phyloP scores from a whole-genome alignment of 2,888 invertebrate species.

The Heteropelma amictum region DNA sequence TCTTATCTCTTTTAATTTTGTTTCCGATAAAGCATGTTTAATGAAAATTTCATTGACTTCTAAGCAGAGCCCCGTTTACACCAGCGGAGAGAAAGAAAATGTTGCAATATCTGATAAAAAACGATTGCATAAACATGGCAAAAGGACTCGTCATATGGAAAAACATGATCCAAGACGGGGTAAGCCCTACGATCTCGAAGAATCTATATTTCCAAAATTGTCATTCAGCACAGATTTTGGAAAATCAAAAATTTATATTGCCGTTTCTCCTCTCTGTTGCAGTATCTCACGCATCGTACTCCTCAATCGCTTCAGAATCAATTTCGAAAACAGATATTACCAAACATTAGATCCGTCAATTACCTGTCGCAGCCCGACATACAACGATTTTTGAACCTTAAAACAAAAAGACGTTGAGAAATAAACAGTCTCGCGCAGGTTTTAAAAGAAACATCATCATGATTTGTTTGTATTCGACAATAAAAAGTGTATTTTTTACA shows the following conservation, averaged over 20 bases:
- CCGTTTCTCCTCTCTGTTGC: background rate
- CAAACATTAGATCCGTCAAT: background rate
- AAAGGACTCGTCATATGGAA: constrained; percentile 16
- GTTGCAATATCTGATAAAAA: background rate
- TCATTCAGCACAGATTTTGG: background rate
- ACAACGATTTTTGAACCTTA: background rate
- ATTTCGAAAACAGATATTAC: background rate
- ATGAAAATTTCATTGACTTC: background rate
- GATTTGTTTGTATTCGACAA: too few species aligned
- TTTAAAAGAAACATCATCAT: too few species aligned
- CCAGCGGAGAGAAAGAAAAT: background rate
- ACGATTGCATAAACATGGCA: background rate
- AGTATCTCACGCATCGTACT: constrained; percentile 6
- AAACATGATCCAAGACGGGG: constrained; percentile 4
- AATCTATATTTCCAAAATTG: background rate
- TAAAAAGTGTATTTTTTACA: too few species aligned
- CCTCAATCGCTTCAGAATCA: constrained; percentile 12
- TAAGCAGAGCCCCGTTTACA: background rate
- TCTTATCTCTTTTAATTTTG: too few species aligned
- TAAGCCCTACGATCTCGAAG: background rate
- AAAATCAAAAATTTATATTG: constrained; percentile 1
- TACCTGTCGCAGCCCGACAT: background rate
- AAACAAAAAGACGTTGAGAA: background rate
- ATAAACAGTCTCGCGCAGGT: too few species aligned
- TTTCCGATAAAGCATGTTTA: too few species aligned